Conservation (phyloP, 2,888 invertebrate species). For the Clanis bilineata region DNA sequence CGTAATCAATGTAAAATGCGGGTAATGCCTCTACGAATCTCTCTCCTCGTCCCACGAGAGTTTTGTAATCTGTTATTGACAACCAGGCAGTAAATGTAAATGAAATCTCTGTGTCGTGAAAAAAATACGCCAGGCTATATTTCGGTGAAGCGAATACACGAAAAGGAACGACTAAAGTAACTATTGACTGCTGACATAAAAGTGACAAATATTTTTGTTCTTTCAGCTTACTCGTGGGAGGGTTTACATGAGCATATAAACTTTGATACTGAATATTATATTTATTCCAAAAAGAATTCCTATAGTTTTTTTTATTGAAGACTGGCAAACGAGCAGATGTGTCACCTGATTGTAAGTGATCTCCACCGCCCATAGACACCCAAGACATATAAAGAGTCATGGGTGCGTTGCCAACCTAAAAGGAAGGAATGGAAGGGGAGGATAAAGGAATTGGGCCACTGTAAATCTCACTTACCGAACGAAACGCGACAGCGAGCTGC, state of each 20-base stretch:
- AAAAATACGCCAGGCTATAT: neutral
- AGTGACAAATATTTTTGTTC: neutral
- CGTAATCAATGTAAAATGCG: neutral
- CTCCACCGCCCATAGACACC: no score
- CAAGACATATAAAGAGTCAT: no score
- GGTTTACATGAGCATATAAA: neutral
- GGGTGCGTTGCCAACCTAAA: no score
- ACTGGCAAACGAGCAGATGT: no score
- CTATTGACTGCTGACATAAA: neutral
- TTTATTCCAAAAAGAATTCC: no score
- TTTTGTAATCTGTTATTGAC: conserved; percentile 17
- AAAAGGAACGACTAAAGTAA: neutral
- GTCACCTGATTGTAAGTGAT: no score
- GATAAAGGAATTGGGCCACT: no score
- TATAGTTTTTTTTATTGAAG: no score
- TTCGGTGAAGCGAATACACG: neutral
- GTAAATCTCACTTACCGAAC: no score
- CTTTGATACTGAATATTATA: no score
- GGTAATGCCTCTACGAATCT: neutral
- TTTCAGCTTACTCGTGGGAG: neutral
- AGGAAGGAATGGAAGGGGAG: no score
- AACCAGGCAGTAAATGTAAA: conserved; percentile 9
- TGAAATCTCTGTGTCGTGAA: neutral
- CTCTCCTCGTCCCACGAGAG: neutral
- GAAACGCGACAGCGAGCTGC: no score